phyloP scores from a whole-genome alignment of 2,888 invertebrate species.

The Petrophora chlorosata region DNA sequence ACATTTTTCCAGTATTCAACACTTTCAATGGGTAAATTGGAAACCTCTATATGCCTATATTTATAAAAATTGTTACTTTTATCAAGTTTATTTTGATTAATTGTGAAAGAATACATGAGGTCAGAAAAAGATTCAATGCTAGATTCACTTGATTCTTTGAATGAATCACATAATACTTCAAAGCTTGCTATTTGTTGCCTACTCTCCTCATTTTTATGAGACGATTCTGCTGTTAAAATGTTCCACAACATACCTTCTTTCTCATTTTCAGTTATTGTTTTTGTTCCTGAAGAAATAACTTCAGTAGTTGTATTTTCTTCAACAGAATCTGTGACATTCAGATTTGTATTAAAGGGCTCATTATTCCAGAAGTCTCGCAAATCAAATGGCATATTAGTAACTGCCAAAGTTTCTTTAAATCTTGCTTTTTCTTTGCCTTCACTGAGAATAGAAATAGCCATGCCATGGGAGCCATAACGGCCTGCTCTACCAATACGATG shows the following conservation, averaged over 20 bases:
- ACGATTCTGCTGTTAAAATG: conserved; percentile 35
- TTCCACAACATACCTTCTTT: conserved; percentile 45
- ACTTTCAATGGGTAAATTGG: conserved; percentile 1
- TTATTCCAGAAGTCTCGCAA: conserved; percentile 58
- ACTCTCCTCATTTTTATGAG: conserved; percentile 10
- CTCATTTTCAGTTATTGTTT: neutral
- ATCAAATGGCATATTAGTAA: conserved; percentile 74
- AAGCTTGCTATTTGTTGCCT: conserved; percentile 37
- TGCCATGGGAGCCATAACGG: conserved; percentile 94
- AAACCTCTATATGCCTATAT: conserved; percentile 22
- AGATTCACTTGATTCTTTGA: conserved; percentile 33
- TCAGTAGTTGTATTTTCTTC: conserved; percentile 12
- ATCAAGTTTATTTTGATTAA: conserved; percentile 24
- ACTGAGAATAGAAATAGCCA: conserved; percentile 89
- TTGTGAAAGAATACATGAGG: conserved; percentile 51
- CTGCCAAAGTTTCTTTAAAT: conserved; percentile 83
- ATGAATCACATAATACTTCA: conserved; percentile 47
- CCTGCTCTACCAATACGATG: conserved; percentile 98
- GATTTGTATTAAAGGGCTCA: conserved; percentile 31
- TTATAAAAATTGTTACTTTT: conserved; percentile 7
- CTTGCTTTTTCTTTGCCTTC: conserved; percentile 85
- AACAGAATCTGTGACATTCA: neutral
- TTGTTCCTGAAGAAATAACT: neutral
- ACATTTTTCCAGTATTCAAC: neutral
- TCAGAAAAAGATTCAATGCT: conserved; percentile 55